These are phyloP conservation scores for Scomber japonicus DNA, from an alignment of 2,113 vertebrate species.

Conservation along the genomic window DNA sequence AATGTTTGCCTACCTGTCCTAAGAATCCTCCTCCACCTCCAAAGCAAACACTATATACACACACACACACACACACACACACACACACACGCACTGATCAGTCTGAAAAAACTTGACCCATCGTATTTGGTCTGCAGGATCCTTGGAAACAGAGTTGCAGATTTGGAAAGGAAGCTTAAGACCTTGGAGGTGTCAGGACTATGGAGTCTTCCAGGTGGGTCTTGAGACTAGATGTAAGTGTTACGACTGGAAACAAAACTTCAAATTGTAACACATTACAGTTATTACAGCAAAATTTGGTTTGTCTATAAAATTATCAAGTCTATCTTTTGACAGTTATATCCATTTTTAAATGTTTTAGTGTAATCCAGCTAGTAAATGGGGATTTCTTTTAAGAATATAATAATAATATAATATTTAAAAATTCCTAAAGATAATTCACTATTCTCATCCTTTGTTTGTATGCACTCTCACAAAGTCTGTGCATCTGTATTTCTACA, in stretches of 20 bases:
- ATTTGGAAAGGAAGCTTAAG: conserved; percentile 95
- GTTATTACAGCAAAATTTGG: neutral
- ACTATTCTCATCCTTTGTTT: neutral
- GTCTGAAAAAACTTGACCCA: neutral
- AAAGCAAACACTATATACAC: conserved; percentile 61
- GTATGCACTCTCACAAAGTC: neutral
- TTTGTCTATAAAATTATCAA: neutral
- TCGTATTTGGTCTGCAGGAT: conserved; percentile 85
- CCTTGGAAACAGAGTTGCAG: conserved; percentile 94
- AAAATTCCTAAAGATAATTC: neutral
- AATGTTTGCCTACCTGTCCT: conserved; percentile 45
- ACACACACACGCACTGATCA: neutral
- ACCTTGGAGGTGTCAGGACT: conserved; percentile 97
- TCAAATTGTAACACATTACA: neutral
- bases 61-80: conserved; percentile 4
- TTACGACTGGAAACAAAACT: too few species aligned
- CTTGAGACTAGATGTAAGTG: too few species aligned
- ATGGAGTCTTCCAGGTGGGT: conserved; percentile 97
- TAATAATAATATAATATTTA: too few species aligned
- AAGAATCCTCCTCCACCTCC: conserved; percentile 56
- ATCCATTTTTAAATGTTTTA: neutral
- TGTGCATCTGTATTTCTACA: neutral
- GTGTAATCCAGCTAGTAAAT: neutral
- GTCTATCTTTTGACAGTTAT: neutral
- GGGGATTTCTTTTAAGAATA: neutral